Evolutionary conservation across 2,113 vertebrate species (phyloP), one percentile per base, ranked within the genome.

Genomic region (Tor tambroides): DNA sequence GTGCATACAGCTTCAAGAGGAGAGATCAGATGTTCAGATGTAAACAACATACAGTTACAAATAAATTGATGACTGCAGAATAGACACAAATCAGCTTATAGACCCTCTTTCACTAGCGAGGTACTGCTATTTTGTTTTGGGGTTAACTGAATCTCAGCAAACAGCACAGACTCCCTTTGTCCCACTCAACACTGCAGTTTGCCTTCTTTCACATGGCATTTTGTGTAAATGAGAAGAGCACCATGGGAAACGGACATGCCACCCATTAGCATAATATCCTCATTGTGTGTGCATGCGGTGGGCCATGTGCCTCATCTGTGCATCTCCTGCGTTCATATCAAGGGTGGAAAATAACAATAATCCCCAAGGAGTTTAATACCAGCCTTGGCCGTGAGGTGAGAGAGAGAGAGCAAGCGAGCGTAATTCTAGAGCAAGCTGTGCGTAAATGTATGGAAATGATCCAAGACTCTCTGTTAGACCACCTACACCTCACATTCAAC

Each of bases 181-280:
- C 54, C 77, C 69, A 78, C 54, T 86, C 86, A 71, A 76, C 87
- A 28, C 32, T 59, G 69, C 82, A 38, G 65, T 84, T 86, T 61
- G 35, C 61, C 35, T 28, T 86, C 49, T 76, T 74, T 28, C 74
- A 61, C 80, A 82, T 87, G 56, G 49, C 30, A 65, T 82, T 85
- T 51, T 72, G 51, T 69, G 67, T 69, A 90, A 90, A 90, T 82
- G 63, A 89, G 79, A 83, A 35, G 12, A 19, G 83, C 43, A 65
- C 32, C 59, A 75, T 56, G 80, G 49, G 69, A 77, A 76, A 76
- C n/a, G 80, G 85, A 80, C 77, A 84, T 75, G 83, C 21, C 75
- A 11, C 35, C 43, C 67, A 84, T 90, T 90, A 87, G 88, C 67
- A 81, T 87, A 89, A 80, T 61, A 67, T 86, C 56, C 83, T 88